Base-by-base conservation (phyloP, 2,113 vertebrate species). In the Toxotes jaculatrix region DNA sequence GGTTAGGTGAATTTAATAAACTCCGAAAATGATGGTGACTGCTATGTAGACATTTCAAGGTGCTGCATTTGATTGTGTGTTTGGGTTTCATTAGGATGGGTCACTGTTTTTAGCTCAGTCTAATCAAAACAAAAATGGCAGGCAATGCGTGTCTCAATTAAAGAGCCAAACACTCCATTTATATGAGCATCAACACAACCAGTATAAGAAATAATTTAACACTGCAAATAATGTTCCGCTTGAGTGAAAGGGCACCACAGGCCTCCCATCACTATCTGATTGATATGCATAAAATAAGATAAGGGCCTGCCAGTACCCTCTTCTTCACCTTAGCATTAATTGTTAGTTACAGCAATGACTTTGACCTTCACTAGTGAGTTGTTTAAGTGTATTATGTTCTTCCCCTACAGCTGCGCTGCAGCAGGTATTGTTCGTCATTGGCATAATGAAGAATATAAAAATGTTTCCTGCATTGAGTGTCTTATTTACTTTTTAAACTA, bases 211-310 rank as follows among this genome's bases (percentile, higher is more conserved):
- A 90, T 89, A 83, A 93, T 90, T 87, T 82, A 88, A 86, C 83
- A 89, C 56, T 66, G 73, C 74, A 63, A 86, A 79, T 85, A 80
- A 88, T 89, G 92, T 88, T 92, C 88, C 91, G 91, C 90, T 76
- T 88, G 84, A 90, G 79, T 85, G 84, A 89, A 84, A 90, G 89
- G 88, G 75, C 83, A 87, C 67, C 45, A 12, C 68, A 55, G 73
- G 43, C 71, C 75, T 47, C 32, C 38, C 84, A 83, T 79, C 77
- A 68, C 79, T 45, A 77, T 77, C 92, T 93, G 85, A 93, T 91
- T 90, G 80, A 85, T 89, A 92, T 93, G 87, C 89, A 91, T 81
- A 87, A 87, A 93, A 88, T 88, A 91, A 87, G 82, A 87, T 84
- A 82, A 75, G 77, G 74, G 63, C 75, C 67, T 73, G 79, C 73